These are phyloP conservation scores for Gari tellinella DNA, from an alignment of 2,888 invertebrate genomes.

Conservation along the genomic window DNA sequence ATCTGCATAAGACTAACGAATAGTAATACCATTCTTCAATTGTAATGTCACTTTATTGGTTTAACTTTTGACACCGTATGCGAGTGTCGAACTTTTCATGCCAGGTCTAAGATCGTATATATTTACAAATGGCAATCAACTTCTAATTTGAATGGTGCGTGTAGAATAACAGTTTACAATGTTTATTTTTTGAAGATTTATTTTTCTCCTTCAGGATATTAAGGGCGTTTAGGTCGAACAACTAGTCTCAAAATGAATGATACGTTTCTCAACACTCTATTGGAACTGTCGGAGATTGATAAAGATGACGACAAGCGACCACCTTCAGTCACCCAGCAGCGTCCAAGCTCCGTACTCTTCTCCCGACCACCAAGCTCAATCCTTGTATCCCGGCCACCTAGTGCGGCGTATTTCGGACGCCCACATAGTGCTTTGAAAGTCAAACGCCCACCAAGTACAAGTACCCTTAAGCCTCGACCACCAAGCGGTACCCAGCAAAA, in stretches of 20 bases:
- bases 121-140: no score
- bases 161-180: no score
- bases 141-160: no score
- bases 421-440: constrained; percentile 2
- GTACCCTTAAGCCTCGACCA: constrained; percentile 40
- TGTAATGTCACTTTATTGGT: no score
- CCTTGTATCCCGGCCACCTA: constrained; percentile 55
- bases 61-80: no score
- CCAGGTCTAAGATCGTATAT: no score
- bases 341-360: constrained; percentile 52
- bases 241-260: constrained; percentile 58
- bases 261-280: constrained; percentile 47
- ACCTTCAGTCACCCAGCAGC: constrained; percentile 19
- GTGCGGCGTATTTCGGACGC: constrained; percentile 37
- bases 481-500: constrained; percentile 19
- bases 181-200: no score
- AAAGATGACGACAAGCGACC: constrained; percentile 17
- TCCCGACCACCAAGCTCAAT: constrained; percentile 60
- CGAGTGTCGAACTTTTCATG: no score
- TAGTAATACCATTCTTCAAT: no score
- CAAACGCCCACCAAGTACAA: constrained; percentile 44
- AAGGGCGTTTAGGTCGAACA: no score
- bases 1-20: no score
- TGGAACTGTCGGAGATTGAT: constrained; percentile 42
- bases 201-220: no score